Percentiles rank a stretch among this genome's conserved stretches.
phyloP scores from a whole-genome alignment of 2,113 vertebrate genomes.

The Ptilorrhoa leucosticta region DNA sequence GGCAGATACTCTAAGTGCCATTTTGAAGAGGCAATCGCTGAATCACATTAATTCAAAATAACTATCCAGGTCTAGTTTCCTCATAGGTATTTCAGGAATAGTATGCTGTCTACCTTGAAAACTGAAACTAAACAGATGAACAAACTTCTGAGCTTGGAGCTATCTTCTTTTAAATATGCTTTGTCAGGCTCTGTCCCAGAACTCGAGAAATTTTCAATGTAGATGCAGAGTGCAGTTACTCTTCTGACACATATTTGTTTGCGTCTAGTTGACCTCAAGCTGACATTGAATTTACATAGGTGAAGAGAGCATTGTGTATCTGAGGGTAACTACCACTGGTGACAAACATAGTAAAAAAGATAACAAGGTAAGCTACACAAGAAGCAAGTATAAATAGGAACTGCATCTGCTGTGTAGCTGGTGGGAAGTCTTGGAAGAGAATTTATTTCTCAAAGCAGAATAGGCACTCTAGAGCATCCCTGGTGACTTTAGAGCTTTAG shows the following conservation, averaged over 20 bases:
- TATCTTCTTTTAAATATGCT: conserved; percentile 17
- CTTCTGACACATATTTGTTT: not conserved
- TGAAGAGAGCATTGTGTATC: not conserved
- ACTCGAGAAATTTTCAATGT: not conserved
- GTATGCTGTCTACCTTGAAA: conserved; percentile 8
- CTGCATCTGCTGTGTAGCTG: not conserved
- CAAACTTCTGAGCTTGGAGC: conserved; percentile 29
- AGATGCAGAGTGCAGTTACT: not conserved
- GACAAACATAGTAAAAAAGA: not conserved
- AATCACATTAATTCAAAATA: not conserved
- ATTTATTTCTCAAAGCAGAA: not conserved
- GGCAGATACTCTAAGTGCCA: not conserved
- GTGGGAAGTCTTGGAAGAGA: not conserved
- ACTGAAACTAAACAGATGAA: conserved; percentile 29
- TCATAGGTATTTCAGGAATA: conserved; percentile 36
- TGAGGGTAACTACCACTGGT: not conserved
- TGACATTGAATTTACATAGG: not conserved
- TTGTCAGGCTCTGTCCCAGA: conserved; percentile 14
- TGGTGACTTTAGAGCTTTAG: not conserved
- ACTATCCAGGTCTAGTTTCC: not conserved
- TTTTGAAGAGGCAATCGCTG: not conserved
- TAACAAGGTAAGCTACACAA: not conserved
- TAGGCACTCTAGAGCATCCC: not conserved
- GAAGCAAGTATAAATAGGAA: not conserved
- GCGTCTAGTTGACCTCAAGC: not conserved